Conservation (phyloP, 1,140 invertebrate genomes). For the Drepana arcuata region DNA sequence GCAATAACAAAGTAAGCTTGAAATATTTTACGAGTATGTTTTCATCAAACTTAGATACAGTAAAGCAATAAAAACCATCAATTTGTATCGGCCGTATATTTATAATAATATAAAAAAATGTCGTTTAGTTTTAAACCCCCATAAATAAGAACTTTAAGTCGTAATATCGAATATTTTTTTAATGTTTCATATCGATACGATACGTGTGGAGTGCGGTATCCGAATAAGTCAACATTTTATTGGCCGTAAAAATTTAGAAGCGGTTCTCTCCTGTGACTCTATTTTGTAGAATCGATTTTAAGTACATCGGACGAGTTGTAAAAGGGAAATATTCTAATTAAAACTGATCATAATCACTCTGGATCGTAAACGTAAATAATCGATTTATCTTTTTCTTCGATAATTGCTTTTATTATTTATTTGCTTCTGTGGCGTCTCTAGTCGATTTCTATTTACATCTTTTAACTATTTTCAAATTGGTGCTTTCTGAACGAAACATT, state of each 20-base stretch:
- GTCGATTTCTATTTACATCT: too few relatives aligned
- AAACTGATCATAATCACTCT: slow-evolving; percentile 26
- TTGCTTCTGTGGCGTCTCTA: too few relatives aligned
- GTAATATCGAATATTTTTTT: slow-evolving; percentile 60
- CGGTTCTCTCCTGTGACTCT: slow-evolving; percentile 48
- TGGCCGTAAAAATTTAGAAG: slow-evolving; percentile 54
- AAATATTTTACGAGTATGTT: slow-evolving; percentile 16
- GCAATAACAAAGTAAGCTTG: background rate
- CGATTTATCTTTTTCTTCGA: background rate
- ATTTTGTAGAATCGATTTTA: slow-evolving; percentile 56
- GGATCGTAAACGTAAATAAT: slow-evolving; percentile 15
- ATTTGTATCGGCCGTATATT: slow-evolving; percentile 22
- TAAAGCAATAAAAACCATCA: slow-evolving; percentile 27
- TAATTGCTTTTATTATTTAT: too few relatives aligned
- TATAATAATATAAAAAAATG: slow-evolving; percentile 13
- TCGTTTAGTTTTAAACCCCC: slow-evolving; percentile 46
- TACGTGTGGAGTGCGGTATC: slow-evolving; percentile 37
- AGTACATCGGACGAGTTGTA: slow-evolving; percentile 23
- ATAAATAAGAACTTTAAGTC: slow-evolving; percentile 58
- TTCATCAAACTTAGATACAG: slow-evolving; percentile 37
- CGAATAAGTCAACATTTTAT: slow-evolving; percentile 57
- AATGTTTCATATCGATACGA: slow-evolving; percentile 37
- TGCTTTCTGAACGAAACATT: too few relatives aligned
- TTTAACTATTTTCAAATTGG: too few relatives aligned
- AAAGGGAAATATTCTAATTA: slow-evolving; percentile 26